Evolutionary conservation across 2,113 vertebrate species (phyloP), one percentile per base, ranked within the genome.

Genomic region (Oostethus manadensis): DNA sequence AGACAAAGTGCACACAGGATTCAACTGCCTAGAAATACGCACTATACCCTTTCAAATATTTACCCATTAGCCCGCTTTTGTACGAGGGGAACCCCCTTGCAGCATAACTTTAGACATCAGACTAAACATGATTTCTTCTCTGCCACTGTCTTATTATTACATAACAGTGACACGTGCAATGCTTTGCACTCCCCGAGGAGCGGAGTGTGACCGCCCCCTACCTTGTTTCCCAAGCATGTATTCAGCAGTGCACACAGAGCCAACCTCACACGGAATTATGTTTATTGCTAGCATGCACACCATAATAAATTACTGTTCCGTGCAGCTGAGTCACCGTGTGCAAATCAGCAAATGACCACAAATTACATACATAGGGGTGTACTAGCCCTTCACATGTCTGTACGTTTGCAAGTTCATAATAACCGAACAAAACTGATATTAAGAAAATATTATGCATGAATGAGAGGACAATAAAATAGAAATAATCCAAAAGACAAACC

Each of bases 101-200:
- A 11, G 17, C n/a, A 7, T 4, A n/a, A 17, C 8, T 51, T 17
- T 4, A 29, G 50, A 56, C 53, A 38, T n/a, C 26, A 17, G 38
- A 57, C 40, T 44, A 44, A 54, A 57, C 6, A 21, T 26, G 43
- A 58, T 42, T 44, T 26, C n/a, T n/a, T 44, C 21, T 47, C 22
- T 50, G 56, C 59, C 68, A 51, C 17, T 57, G 75, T 74, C 65
- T 62, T 56, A 73, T 38, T 10, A 51, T 86, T 81, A 84, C 61
- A 53, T 83, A 88, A 86, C 58, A 35, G 46, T 68, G 71, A 60
- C 76, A 74, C 64, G 68, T 16, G 49, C 75, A 44, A 54, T 45
- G 51, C 60, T 56, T 60, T 64, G 60, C 66, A 61, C 68, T 69
- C 71, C 42, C 33, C 57, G 23, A 73, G 65, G 44, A 73, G n/a